Evolutionary conservation across 2,888 invertebrate species (phyloP), one percentile per base, ranked within the genome.

Genomic region (Andrena flavipes): DNA sequence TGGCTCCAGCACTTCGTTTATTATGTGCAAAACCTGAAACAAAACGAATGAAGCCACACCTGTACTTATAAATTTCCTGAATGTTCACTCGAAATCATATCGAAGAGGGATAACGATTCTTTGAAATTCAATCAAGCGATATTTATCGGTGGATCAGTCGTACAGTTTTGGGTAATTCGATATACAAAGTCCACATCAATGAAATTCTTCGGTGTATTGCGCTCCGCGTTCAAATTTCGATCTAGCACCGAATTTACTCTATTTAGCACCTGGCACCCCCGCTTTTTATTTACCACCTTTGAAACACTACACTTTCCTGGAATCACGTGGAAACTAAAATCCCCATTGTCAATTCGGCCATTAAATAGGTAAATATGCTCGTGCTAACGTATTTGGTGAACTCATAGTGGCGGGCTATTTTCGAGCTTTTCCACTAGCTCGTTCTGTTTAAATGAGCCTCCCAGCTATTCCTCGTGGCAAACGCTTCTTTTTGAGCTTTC

Each of bases 1-100:
- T 0, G 98, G 98, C 88, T 97, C 96, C 81, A 98, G 94, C 35
- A 98, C 97, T 94, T 97, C 97, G 92, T 98, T 98, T 92, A 98
- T 97, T 90, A 98, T 96, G 94, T 98, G 98, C 87, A 98, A 95
- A 20, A 98, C 96, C 97, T 98, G 94, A 23, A 94, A 94, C 77
- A 84, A 68, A 80, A 62, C 20, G 67, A 73, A 51, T 73, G n/a
- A 26, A 48, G 42, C 42, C 42, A 42, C 42, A 0, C 4, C 16
- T 42, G 42, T 42, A 16, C 16, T 42, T 16, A 42, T 33, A 42
- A 42, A 42, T 42, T 10, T n/a, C n/a, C 6, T 20, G 16, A 1
- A 10, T 23, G 42, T 16, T 54, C n/a, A 16, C 2, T 13, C 33
- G 29, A 13, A 6, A 59, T 23, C 10, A n/a, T 29, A 29, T 5